A percentile compares a stretch with the other conserved stretches of the same genome.
phyloP scores from a whole-genome alignment of 1,140 invertebrate genomes.

The Diachasma alloeum region DNA sequence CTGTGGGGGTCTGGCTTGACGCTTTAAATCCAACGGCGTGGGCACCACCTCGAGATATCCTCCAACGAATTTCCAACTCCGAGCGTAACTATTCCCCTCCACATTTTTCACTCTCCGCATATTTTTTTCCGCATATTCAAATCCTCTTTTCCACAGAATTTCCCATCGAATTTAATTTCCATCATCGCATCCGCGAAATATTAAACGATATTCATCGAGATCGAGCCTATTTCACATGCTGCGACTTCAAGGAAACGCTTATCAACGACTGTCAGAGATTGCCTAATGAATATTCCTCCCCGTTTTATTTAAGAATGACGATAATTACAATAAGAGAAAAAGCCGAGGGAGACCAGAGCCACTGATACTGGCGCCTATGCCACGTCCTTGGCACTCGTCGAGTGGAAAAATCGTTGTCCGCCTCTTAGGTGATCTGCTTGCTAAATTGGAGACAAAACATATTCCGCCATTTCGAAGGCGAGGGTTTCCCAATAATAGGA shows the following conservation, averaged over 20 bases:
- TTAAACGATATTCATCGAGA: too few species aligned
- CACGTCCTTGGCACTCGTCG: conserved; percentile 47
- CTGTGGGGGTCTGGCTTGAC: neutral
- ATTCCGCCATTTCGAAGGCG: conserved; percentile 28
- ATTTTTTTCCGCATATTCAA: neutral
- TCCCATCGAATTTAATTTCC: too few species aligned
- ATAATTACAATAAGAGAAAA: conserved; percentile 2
- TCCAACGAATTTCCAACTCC: neutral
- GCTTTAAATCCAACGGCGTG: neutral
- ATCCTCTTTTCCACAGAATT: neutral
- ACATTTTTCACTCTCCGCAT: too few species aligned
- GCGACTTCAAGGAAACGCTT: too few species aligned
- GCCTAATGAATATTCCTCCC: neutral
- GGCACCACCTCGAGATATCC: neutral
- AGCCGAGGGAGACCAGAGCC: conserved; percentile 21
- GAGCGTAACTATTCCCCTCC: too few species aligned
- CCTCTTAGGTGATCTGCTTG: conserved; percentile 17
- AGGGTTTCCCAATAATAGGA: conserved; percentile 55
- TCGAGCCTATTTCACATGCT: too few species aligned
- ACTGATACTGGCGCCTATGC: conserved; percentile 46
- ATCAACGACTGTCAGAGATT: neutral
- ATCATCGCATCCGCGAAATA: too few species aligned
- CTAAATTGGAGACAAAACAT: conserved; percentile 38
- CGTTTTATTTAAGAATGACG: neutral
- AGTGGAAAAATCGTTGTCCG: conserved; percentile 44